Evolutionary conservation across 2,888 invertebrate species (phyloP), one percentile per base, ranked within the genome.

Genomic region (Tetanocera ferruginea): DNA sequence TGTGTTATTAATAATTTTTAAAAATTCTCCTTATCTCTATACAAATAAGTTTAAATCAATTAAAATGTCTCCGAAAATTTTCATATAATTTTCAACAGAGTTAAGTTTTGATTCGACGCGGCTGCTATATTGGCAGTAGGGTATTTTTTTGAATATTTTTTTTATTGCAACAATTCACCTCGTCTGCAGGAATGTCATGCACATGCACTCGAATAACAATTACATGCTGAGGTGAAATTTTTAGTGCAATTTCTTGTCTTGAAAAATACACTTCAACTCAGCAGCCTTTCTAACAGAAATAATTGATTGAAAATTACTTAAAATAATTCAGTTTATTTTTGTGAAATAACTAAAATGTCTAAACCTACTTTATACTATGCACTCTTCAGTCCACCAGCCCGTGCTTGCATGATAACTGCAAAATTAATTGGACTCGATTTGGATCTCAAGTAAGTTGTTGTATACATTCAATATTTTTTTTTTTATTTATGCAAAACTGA

Each of bases 361-460:
- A 88, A 88, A 75, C 90, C 90, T 23, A 85, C 82, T 64, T 83
- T 91, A 34, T 91, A 90, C 79, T 89, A 88, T 80, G 87, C 89
- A 5, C 84, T 87, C 11, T 86, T 89, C 60, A 91, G 91, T 80
- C 91, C 91, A 43, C 91, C 91, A 9, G 90, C 90, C 11, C 87
- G 91, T 67, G 88, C 91, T 2, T 91, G 91, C 64, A 84, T 89
- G 62, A 83, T 91, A 78, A 89, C 90, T 5, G 90, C 91, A 0
- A 89, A 90, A 80, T 84, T 90, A n/a, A 85, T 91, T 79, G 90
- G 87, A 2, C 78, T 92, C 1, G 87, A 90, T 74, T 73, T 91
- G 55, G 88, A 91, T 11, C 81, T 89, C 2, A 88, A 86, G 87
- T 89, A 78, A 82, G 85, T 83, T n/a, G 17, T 83, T n/a, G 17